Conservation (phyloP, 2,113 vertebrate species). For the Neogobius melanostomus region DNA sequence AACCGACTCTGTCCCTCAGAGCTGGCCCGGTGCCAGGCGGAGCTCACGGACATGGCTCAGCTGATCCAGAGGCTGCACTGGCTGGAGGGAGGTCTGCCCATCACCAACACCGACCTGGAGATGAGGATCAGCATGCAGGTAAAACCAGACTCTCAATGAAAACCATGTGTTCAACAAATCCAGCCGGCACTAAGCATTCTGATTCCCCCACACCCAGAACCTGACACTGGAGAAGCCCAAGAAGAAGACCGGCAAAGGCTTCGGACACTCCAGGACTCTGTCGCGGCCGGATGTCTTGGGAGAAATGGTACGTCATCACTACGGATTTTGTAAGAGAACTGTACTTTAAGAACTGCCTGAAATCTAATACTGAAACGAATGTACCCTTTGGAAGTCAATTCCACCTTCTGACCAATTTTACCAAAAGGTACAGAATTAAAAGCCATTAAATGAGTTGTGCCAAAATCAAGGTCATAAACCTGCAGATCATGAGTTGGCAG, state of each 20-base stretch:
- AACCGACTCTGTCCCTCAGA: conserved; percentile 72
- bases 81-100: conserved; percentile 82
- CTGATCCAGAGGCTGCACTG: conserved; percentile 85
- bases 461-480: too few relatives aligned
- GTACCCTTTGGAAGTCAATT: too few relatives aligned
- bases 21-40: conserved; percentile 81
- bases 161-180: too few relatives aligned
- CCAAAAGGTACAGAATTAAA: too few relatives aligned
- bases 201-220: conserved; percentile 55
- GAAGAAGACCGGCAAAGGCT: conserved; percentile 79
- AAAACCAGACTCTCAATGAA: not conserved
- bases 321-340: too few relatives aligned
- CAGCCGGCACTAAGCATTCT: too few relatives aligned
- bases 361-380: too few relatives aligned
- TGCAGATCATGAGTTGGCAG: too few relatives aligned
- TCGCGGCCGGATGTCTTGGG: conserved; percentile 86
- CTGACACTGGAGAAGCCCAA: conserved; percentile 83
- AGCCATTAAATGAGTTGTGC: too few relatives aligned
- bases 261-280: conserved; percentile 85
- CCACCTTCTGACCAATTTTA: too few relatives aligned
- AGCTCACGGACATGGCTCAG: conserved; percentile 82
- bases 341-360: too few relatives aligned
- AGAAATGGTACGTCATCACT: conserved; percentile 71
- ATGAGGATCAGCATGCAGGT: conserved; percentile 78
- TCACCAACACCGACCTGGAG: conserved; percentile 76